These are phyloP conservation scores for Scleropages formosus DNA, from an alignment of 2,797 vertebrate genomes.

Conservation along the genomic window DNA sequence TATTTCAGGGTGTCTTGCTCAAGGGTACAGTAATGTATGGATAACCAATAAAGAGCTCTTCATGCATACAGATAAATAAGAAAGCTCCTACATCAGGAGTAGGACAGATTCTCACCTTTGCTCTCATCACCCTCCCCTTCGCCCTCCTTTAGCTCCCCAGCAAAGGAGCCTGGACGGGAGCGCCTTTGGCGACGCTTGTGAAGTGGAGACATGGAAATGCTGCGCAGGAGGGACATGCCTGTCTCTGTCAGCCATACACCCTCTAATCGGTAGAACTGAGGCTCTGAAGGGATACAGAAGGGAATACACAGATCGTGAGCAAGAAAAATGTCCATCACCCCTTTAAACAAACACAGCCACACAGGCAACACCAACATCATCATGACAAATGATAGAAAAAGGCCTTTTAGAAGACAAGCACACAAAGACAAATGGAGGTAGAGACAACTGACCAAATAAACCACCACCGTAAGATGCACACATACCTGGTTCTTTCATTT, in stretches of 20 bases:
- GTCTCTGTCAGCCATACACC: slow-evolving; percentile 96
- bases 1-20: too few relatives aligned
- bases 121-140: slow-evolving; percentile 84
- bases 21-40: too few relatives aligned
- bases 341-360: neutral
- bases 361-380: neutral
- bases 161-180: slow-evolving; percentile 76
- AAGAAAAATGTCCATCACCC: neutral
- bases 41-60: too few relatives aligned
- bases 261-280: slow-evolving; percentile 93
- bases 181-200: slow-evolving; percentile 93
- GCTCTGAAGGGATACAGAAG: slow-evolving; percentile 68
- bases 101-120: slow-evolving; percentile 62
- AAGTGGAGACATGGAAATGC: slow-evolving; percentile 90
- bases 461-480: neutral
- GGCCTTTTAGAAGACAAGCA: too few relatives aligned
- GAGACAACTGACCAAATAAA: neutral
- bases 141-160: slow-evolving; percentile 78
- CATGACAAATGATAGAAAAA: neutral
- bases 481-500: slow-evolving; percentile 92
- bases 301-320: neutral
- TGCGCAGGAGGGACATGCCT: slow-evolving; percentile 92
- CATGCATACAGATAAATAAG: neutral
- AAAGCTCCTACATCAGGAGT: neutral
- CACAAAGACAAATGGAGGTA: neutral